These are phyloP conservation scores for Phylloscopus trochilus DNA, from an alignment of 2,113 vertebrate species.

Conservation along the genomic window DNA sequence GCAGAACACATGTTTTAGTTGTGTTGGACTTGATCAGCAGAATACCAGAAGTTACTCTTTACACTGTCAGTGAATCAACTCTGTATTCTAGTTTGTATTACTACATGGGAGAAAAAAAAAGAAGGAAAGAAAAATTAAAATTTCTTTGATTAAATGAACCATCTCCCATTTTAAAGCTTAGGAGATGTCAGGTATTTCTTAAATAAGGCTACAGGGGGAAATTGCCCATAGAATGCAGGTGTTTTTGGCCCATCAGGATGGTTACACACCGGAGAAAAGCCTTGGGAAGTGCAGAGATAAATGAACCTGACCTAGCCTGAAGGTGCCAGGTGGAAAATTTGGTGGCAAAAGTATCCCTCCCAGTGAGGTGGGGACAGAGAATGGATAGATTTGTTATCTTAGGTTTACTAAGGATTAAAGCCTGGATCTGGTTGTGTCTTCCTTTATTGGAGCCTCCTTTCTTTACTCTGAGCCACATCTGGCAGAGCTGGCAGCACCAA, in stretches of 20 bases:
- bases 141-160: neutral
- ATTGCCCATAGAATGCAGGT: neutral
- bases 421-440: neutral
- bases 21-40: neutral
- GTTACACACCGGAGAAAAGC: neutral
- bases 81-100: neutral
- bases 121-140: neutral
- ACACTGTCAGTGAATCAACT: neutral
- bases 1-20: neutral
- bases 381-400: neutral
- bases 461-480: neutral
- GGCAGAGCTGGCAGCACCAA: neutral
- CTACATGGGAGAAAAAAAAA: neutral
- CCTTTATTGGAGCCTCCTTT: neutral
- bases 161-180: neutral
- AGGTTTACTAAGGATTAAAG: neutral
- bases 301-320: neutral
- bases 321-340: neutral
- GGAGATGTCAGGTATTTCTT: neutral
- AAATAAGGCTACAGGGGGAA: neutral
- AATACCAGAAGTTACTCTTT: neutral
- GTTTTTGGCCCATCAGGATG: neutral
- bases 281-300: neutral
- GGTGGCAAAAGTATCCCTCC: neutral
- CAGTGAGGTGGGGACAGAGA: neutral